Percentiles rank a stretch among this genome's conserved stretches.
Evolutionary conservation across 2,888 invertebrate genomes (phyloP).

Genomic region (Nineta flava): DNA sequence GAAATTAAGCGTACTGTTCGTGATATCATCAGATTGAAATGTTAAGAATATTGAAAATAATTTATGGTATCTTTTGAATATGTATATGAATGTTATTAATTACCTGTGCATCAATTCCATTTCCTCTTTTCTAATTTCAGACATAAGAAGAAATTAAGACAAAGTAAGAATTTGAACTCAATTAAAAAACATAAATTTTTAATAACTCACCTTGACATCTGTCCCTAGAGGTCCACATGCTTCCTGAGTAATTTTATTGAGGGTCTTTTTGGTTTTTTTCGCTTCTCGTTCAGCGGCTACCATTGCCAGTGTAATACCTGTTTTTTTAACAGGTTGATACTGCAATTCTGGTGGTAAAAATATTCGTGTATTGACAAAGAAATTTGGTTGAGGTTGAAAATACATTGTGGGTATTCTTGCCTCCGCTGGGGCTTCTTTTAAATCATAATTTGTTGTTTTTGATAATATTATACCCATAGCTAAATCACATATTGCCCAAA

Average conservation of each 20-base stretch:
- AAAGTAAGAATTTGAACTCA: too few species aligned
- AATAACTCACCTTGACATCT: slow-evolving; percentile 36
- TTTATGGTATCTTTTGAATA: too few species aligned
- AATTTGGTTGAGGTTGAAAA: slow-evolving; percentile 59
- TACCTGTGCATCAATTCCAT: slow-evolving; percentile 3
- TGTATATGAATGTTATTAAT: neutral
- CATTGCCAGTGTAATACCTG: slow-evolving; percentile 27
- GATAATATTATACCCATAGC: slow-evolving; percentile 80
- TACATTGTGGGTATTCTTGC: slow-evolving; percentile 82
- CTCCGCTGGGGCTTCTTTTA: slow-evolving; percentile 68
- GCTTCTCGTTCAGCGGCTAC: slow-evolving; percentile 25
- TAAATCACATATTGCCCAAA: slow-evolving; percentile 93
- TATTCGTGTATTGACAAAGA: slow-evolving; percentile 56
- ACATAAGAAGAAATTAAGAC: neutral
- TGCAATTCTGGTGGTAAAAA: slow-evolving; percentile 74
- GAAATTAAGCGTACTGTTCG: too few species aligned
- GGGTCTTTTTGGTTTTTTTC: slow-evolving; percentile 16
- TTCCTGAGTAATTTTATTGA: slow-evolving; percentile 25
- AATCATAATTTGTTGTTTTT: slow-evolving; percentile 73
- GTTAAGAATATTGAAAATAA: slow-evolving; percentile 13
- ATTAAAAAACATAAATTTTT: neutral
- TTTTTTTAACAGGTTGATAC: slow-evolving; percentile 30
- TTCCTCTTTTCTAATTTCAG: neutral
- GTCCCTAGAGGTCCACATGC: slow-evolving; percentile 40
- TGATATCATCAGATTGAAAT: too few species aligned